Evolutionary conservation across 2,113 vertebrate species (phyloP), one percentile per base, ranked within the genome.

Genomic region (Micromys minutus): DNA sequence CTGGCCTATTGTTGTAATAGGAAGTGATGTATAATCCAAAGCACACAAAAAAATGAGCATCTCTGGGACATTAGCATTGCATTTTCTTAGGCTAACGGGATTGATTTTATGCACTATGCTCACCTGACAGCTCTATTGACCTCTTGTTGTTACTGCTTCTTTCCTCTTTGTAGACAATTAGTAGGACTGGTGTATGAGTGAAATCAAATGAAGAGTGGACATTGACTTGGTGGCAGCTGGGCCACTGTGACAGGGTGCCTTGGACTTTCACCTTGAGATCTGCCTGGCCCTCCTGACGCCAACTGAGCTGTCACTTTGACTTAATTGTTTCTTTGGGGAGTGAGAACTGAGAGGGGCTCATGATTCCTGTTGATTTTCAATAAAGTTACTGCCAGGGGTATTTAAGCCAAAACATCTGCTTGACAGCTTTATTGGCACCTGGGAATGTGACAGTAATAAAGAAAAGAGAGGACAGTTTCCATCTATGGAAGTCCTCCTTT

Each of bases 341-440:
- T 92, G 86, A 59, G 83, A 91, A 77, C 93, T 83, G 90, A 96
- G 89, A 92, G 88, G 76, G 84, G 90, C 94, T 92, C 72, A 93
- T 97, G 95, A 97, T 96, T 97, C 95, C 90, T 94, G 97, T 95
- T 95, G 96, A 96, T 98, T 97, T 97, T 97, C 95, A 96, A 96
- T 97, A 97, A 98, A 97, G 93, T 97, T 89, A 89, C 94, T 97
- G 96, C 93, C 93, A 97, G 42, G 84, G 80, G 76, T 96, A 96
- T 98, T 97, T 97, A 97, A 96, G 81, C 34, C 13, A 22, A 95
- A 97, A 95, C 50, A 98, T 96, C 92, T 97, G 55, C 61, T 90
- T 97, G 92, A 95, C 95, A 94, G 86, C 86, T 95, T 96, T 93
- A 92, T 92, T 95, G 94, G 90, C 88, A 92, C 26, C 61, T 79